Conservation (phyloP, 2,113 vertebrate species). For the Promerops cafer region DNA sequence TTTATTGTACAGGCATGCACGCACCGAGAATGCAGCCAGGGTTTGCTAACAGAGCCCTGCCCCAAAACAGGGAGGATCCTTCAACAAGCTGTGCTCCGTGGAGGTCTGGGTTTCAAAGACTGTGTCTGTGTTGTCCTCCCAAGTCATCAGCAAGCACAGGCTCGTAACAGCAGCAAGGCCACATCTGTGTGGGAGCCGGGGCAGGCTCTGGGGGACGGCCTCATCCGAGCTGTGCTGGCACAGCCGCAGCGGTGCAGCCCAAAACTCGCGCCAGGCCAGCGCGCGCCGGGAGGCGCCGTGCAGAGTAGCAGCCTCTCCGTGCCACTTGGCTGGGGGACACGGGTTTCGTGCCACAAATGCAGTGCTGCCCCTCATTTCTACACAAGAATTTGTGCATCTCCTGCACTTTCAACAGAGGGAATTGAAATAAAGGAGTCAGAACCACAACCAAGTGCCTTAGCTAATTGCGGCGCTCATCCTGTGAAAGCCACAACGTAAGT, state of each 20-base stretch:
- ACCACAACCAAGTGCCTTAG: not conserved
- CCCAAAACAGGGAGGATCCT: not conserved
- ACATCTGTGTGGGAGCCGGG: not conserved
- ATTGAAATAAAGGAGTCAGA: not conserved
- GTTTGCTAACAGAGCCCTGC: not conserved
- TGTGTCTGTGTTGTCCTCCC: not conserved
- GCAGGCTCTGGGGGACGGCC: rapidly evolving
- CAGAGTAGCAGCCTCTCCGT: not conserved
- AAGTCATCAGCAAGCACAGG: not conserved
- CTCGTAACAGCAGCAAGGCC: not conserved
- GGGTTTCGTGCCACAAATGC: not conserved
- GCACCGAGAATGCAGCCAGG: not conserved
- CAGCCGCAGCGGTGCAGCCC: not conserved
- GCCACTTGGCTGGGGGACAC: not conserved
- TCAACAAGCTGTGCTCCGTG: not conserved
- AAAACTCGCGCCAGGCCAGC: not conserved
- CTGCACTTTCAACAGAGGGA: not conserved
- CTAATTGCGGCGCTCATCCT: not conserved
- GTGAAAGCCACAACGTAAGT: not conserved
- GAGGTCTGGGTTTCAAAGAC: not conserved
- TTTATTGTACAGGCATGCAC: no score
- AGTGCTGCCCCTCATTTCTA: not conserved
- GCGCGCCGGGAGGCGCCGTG: rapidly evolving
- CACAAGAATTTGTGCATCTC: not conserved
- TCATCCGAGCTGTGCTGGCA: not conserved